Base-by-base conservation (phyloP, 1,140 invertebrate genomes). In the Scylla paramamosain region DNA sequence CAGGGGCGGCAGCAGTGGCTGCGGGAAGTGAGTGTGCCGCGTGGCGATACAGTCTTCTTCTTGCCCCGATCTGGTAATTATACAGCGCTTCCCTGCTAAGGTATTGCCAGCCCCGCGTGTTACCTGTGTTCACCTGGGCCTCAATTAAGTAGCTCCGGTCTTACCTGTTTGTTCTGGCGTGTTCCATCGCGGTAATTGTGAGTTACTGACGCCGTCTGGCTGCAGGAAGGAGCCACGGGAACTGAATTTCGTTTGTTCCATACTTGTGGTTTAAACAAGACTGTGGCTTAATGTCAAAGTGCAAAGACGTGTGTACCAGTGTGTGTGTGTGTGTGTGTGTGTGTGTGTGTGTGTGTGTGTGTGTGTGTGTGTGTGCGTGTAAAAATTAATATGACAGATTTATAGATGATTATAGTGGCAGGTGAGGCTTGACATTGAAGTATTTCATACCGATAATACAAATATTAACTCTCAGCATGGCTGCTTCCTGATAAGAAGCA, bases 71-170 rank as follows among this genome's bases (percentile, higher is more conserved):
- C 20, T 25, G 67, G 67, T 77, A 77, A 77, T 77, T 77, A 59
- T 59, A 77, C 67, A 77, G 67, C 20, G 67, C 67, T 25, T 77
- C 67, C 67, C 67, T 77, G 12, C 67, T 1, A 77, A 77, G 8
- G 67, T 77, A 77, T 77, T 77, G 67, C 67, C 67, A 77, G n/a
- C 67, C 67, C 67, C 67, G 67, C 67, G 67, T 77, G 67, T 77
- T 77, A 77, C 67, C 67, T 77, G 67, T 77, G 67, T 77, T 77
- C 67, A 77, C 52, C 20, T 59, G 67, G 67, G 67, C 67, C 67
- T 25, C 67, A 77, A 77, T 77, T 77, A 77, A 77, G 67, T 77
- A 77, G 67, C 67, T n/a, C 67, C 67, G 67, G 67, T 77, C 67
- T 77, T 77, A 77, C 67, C 67, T n/a, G 67, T 77, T 77, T 77